These are phyloP conservation scores for Drosophila miranda DNA, from an alignment of 1,140 invertebrate genomes.

Conservation along the genomic window DNA sequence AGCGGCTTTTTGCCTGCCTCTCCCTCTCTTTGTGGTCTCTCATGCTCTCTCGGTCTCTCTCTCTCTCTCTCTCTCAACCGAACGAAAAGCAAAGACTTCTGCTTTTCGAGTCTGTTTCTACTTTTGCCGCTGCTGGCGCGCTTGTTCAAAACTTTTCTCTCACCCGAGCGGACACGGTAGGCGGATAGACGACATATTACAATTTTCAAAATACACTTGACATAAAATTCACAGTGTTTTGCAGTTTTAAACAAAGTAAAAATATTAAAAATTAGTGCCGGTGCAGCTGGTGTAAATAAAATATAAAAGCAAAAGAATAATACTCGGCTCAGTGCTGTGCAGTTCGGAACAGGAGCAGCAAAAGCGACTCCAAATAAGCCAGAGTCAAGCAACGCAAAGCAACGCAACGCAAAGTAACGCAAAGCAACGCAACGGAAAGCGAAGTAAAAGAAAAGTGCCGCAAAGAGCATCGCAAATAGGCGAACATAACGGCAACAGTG, in stretches of 20 bases:
- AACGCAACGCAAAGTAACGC: neutral
- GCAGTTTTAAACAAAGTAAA: conserved; percentile 10
- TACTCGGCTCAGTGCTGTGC: conserved; percentile 44
- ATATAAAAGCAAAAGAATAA: neutral
- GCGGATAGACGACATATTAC: neutral
- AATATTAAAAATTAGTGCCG: conserved; percentile 33
- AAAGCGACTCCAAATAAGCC: conserved; percentile 1
- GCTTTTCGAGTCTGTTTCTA: too few relatives aligned
- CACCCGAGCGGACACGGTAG: conserved; percentile 43
- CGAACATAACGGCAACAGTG: conserved; percentile 36
- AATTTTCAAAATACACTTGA: neutral
- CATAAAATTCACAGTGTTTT: conserved; percentile 1
- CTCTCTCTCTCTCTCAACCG: too few relatives aligned
- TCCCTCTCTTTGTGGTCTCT: neutral
- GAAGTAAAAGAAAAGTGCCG: conserved; percentile 6
- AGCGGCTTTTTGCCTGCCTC: conserved; percentile 3
- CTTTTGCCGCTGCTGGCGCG: too few relatives aligned
- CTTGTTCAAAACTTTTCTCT: neutral
- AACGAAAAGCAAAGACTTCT: too few relatives aligned
- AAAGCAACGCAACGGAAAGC: too few relatives aligned
- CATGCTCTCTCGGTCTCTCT: too few relatives aligned
- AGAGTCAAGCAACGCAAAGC: conserved; percentile 16
- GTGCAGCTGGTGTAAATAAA: conserved; percentile 19
- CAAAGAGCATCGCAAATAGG: conserved; percentile 24
- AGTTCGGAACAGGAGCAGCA: conserved; percentile 40